phyloP scores from a whole-genome alignment of 1,140 invertebrate species.

The Nasonia longicornis region DNA sequence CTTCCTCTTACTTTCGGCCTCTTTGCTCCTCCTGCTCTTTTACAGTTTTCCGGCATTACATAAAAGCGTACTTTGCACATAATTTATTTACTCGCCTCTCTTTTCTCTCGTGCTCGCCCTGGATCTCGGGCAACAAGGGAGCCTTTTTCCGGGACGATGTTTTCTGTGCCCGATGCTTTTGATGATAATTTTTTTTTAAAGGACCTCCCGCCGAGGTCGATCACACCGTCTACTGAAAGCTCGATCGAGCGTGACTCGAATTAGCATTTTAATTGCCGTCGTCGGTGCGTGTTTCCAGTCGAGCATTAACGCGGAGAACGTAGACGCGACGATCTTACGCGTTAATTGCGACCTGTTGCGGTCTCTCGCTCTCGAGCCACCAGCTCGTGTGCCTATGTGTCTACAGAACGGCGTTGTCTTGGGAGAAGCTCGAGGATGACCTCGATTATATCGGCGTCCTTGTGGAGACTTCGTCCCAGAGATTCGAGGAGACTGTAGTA shows the following conservation, averaged over 20 bases:
- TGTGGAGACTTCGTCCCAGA: not conserved
- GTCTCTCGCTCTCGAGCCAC: not conserved
- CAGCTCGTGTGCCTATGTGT: not conserved
- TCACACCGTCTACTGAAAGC: too few relatives aligned
- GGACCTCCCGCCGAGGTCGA: too few relatives aligned
- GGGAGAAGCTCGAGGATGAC: not conserved
- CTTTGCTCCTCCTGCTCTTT: not conserved
- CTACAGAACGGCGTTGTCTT: not conserved
- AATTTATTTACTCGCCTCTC: not conserved
- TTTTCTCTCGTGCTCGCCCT: not conserved
- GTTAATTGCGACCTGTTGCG: constrained; percentile 35
- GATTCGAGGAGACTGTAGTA: not conserved
- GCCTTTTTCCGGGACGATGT: not conserved
- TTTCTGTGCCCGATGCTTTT: not conserved
- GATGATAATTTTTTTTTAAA: too few relatives aligned
- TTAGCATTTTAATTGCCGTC: constrained; percentile 4
- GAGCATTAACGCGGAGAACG: not conserved
- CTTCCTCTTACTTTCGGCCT: not conserved
- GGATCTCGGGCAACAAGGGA: not conserved
- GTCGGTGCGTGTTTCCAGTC: too few relatives aligned
- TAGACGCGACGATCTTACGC: not conserved
- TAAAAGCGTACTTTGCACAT: constrained; percentile 2
- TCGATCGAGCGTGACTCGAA: not conserved
- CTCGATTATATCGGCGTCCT: not conserved
- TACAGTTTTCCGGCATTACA: not conserved